Percentiles rank a stretch among this genome's conserved stretches.
These are phyloP conservation scores for Poecile atricapillus DNA, from an alignment of 2,113 vertebrate species.

Conservation along the genomic window DNA sequence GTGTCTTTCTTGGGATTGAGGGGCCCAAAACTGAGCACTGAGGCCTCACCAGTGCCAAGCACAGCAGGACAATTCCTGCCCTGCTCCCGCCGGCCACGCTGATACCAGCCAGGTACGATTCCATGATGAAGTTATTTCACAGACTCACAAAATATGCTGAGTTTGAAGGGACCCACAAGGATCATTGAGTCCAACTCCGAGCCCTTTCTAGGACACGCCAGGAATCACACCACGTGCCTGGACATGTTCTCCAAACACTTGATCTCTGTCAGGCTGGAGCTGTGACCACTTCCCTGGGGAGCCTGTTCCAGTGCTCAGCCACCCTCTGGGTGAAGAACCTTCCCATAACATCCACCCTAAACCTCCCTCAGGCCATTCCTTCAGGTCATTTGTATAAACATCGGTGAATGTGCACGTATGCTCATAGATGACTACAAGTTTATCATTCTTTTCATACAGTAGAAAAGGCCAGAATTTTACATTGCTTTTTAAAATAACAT, in stretches of 20 bases:
- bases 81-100: neutral
- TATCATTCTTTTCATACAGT: neutral
- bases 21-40: neutral
- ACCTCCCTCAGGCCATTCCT: neutral
- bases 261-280: neutral
- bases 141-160: neutral
- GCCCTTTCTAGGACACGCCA: neutral
- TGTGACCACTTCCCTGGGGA: neutral
- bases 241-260: neutral
- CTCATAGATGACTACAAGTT: neutral
- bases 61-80: neutral
- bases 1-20: neutral
- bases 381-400: neutral
- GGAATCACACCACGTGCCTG: no score
- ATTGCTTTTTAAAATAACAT: neutral
- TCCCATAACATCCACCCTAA: neutral
- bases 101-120: neutral
- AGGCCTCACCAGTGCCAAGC: neutral
- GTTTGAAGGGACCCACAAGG: neutral
- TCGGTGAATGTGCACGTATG: rapidly evolving
- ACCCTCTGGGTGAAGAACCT: no score
- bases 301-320: neutral
- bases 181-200: neutral
- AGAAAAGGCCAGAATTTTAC: neutral
- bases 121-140: neutral